These are phyloP conservation scores for human DNA, from an alignment of 2,113 vertebrate species.

Conservation along the genomic window GRCh38 chr6:28120001-28120500, in stretches of 20 bases:
- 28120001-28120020: not conserved
- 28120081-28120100: not conserved
- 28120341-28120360: not conserved
- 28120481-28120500: not conserved
- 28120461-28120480: not conserved
- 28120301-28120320: not conserved
- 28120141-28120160: not conserved
- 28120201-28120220: conserved; percentile 6
- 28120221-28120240: not conserved
- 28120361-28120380: not conserved
- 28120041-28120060: not conserved
- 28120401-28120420: not conserved
- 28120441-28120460: not conserved
- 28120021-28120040: not conserved
- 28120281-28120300: not conserved
- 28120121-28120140: not conserved
- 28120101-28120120: not conserved
- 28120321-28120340: not conserved
- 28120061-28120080: not conserved
- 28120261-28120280: too few species aligned
- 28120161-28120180: not conserved
- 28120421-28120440: not conserved
- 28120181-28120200: not conserved
- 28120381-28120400: not conserved
- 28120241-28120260: not conserved